These are phyloP conservation scores for Sylvilagus bachmani DNA, from an alignment of 2,113 vertebrate genomes.

Conservation along the genomic window DNA sequence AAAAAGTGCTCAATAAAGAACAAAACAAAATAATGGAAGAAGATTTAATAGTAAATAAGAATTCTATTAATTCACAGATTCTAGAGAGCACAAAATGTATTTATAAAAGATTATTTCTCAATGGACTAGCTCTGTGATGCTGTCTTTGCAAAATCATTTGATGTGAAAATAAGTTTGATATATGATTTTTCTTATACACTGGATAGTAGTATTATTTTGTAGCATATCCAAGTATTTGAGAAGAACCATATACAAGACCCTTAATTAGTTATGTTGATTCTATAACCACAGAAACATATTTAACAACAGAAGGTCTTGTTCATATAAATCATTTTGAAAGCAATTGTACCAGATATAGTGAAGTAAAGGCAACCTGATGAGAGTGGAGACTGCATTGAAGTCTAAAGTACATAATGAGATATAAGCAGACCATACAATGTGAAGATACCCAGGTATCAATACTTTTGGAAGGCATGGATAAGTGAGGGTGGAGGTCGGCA, in stretches of 20 bases:
- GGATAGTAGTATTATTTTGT: not conserved
- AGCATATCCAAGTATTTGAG: not conserved
- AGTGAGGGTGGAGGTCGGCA: rapidly evolving
- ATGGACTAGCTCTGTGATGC: not conserved
- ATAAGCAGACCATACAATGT: not conserved
- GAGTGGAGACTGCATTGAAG: not conserved
- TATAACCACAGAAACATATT: not conserved
- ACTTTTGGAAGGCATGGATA: not conserved
- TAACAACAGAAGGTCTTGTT: not conserved
- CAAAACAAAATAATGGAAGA: not conserved
- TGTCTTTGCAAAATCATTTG: not conserved
- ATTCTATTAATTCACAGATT: not conserved
- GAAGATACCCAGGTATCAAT: not conserved
- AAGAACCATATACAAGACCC: not conserved
- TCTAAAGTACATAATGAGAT: not conserved
- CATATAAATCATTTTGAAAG: not conserved
- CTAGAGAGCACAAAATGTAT: not conserved
- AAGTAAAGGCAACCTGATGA: not conserved
- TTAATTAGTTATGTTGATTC: not conserved
- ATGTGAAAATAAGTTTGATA: not conserved
- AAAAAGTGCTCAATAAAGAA: not conserved
- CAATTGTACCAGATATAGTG: not conserved
- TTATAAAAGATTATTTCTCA: not conserved
- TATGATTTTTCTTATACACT: not conserved
- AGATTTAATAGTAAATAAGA: not conserved